These are phyloP conservation scores for Pseudomyrmex gracilis DNA, from an alignment of 1,140 invertebrate species.

Conservation along the genomic window DNA sequence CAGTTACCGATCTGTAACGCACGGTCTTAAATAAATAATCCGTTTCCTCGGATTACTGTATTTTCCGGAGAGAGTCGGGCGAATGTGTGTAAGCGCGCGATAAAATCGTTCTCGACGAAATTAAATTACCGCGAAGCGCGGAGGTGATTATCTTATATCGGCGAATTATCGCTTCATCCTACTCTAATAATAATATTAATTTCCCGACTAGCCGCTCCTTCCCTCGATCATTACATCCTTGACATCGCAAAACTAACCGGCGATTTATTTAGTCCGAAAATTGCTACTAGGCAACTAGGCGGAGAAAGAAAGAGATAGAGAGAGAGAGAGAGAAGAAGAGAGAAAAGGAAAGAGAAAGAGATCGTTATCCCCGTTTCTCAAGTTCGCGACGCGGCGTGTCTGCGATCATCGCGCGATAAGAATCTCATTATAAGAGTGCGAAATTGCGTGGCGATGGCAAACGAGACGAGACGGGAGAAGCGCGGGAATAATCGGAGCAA, in stretches of 20 bases:
- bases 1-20: no score
- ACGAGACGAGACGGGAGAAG: background rate
- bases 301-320: no score
- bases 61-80: background rate
- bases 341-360: background rate
- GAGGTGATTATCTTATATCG: slow-evolving; percentile 42
- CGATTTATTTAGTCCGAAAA: slow-evolving; percentile 56
- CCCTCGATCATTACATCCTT: slow-evolving; percentile 43
- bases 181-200: slow-evolving; percentile 57
- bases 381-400: slow-evolving; percentile 37
- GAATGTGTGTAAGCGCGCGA: background rate
- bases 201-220: slow-evolving; percentile 19
- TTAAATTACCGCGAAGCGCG: slow-evolving; percentile 46
- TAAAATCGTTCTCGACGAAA: slow-evolving; percentile 32
- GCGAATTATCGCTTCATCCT: slow-evolving; percentile 48
- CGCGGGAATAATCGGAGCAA: slow-evolving; percentile 55
- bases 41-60: background rate
- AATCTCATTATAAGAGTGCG: slow-evolving; percentile 63
- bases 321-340: no score
- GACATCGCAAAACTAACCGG: slow-evolving; percentile 31
- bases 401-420: slow-evolving; percentile 50
- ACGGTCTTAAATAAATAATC: no score
- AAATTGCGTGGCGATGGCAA: slow-evolving; percentile 49
- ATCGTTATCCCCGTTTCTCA: slow-evolving; percentile 55
- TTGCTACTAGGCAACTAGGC: slow-evolving; percentile 52